Conservation (phyloP, 2,113 vertebrate species). For the Sisor rabdophorus region DNA sequence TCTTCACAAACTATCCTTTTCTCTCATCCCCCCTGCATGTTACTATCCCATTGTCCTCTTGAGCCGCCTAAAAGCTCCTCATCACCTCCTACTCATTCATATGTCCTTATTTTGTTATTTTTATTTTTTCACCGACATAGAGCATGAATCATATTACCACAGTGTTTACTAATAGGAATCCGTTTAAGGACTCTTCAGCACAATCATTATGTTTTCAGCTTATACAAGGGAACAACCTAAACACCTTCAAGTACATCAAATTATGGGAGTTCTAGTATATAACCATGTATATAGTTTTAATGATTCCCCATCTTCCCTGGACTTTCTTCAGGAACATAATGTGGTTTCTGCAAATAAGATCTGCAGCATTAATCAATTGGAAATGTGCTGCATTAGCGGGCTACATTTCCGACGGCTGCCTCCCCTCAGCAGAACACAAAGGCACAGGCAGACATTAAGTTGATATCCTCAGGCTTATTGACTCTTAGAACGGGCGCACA, state of each 20-base stretch:
- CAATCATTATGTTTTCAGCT: slow-evolving; percentile 14
- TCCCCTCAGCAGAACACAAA: slow-evolving; percentile 52
- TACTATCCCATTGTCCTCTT: slow-evolving; percentile 19
- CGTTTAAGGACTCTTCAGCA: slow-evolving; percentile 14
- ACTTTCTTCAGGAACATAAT: slow-evolving; percentile 54
- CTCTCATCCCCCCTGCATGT: slow-evolving; percentile 56
- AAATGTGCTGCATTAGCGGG: slow-evolving; percentile 57
- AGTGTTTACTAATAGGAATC: slow-evolving; percentile 24
- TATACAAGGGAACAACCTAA: slow-evolving; percentile 14
- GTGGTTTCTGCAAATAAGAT: slow-evolving; percentile 62
- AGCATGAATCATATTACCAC: slow-evolving; percentile 18
- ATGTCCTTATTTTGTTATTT: slow-evolving; percentile 9
- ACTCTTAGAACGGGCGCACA: slow-evolving; percentile 49
- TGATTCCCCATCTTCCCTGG: slow-evolving; percentile 34
- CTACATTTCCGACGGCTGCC: slow-evolving; percentile 50
- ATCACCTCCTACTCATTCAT: slow-evolving; percentile 14
- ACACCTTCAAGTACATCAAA: slow-evolving; percentile 32
- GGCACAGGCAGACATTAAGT: slow-evolving; percentile 46
- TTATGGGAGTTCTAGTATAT: slow-evolving; percentile 36
- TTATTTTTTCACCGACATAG: slow-evolving; percentile 24
- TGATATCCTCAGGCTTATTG: slow-evolving; percentile 48
- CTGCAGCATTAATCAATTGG: slow-evolving; percentile 64
- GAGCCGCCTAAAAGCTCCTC: slow-evolving; percentile 7
- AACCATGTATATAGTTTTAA: slow-evolving; percentile 35
- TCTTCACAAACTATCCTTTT: slow-evolving; percentile 51